Evolutionary conservation across 1,140 invertebrate genomes (phyloP), one percentile per base, ranked within the genome.

Genomic region (Neuroterus valhalla): DNA sequence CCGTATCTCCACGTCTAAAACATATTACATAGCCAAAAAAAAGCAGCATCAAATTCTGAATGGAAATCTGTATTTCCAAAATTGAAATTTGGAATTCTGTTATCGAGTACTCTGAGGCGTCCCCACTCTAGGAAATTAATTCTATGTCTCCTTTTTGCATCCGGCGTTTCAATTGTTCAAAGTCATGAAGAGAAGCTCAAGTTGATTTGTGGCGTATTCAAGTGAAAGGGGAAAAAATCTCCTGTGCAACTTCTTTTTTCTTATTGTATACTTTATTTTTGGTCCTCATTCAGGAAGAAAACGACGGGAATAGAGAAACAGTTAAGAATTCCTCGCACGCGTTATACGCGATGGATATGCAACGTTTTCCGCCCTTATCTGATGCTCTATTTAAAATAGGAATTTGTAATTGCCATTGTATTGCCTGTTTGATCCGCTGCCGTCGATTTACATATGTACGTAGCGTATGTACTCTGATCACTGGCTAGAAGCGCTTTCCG

Each of bases 261-360:
- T n/a, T 0, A 38, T 38, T 38, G 31, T 38, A 76, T 71, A 69
- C 72, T 70, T 77, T 79, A 79, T 79, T 76, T 70, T 72, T 71
- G 46, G 78, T 72, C 73, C 71, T 50, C 45, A 73, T 79, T 79
- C 76, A 79, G 72, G 75, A 79, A 79, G 68, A 75, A 8, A 38
- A 38, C 31, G 31, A 38, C 31, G 31, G 31, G 31, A 38, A 68
- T 71, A 78, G 82, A 81, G 76, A 75, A 82, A 86, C 82, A 84
- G 85, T 85, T 86, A 86, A 85, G 85, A 83, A 86, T 86, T 86
- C 81, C 77, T 81, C 79, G 84, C 81, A 84, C 80, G 82, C 81
- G 73, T 78, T 78, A 78, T 82, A 38, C 31, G 31, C 31, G 31
- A 38, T 38, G 31, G 31, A 82, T 82, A 84, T 85, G 78, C 81